phyloP scores from a whole-genome alignment of 2,797 vertebrate species.

The Coilia nasus region DNA sequence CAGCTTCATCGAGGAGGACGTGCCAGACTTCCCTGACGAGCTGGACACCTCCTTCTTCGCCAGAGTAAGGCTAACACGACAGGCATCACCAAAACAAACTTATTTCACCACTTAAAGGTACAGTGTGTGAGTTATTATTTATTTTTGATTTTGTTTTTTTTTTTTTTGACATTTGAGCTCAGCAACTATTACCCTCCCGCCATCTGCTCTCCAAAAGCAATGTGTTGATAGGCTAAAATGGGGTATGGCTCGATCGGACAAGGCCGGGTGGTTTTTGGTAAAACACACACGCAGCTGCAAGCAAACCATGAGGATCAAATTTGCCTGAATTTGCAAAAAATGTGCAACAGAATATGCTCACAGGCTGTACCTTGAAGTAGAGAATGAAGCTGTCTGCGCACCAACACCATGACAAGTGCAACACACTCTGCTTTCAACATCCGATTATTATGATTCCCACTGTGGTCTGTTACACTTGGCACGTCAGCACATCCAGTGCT shows the following conservation, averaged over 20 bases:
- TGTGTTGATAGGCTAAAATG: background rate
- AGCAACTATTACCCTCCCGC: background rate
- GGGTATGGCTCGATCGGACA: background rate
- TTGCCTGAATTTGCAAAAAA: no score
- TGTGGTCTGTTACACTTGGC: no score
- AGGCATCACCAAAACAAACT: no score
- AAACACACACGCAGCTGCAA: background rate
- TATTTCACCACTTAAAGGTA: background rate
- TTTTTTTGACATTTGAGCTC: background rate
- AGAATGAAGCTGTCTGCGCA: no score
- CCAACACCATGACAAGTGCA: no score
- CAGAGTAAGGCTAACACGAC: background rate
- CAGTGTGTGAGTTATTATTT: background rate
- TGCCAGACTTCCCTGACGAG: constrained; percentile 90
- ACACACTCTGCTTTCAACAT: no score
- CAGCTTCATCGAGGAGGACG: constrained; percentile 92
- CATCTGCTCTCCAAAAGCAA: background rate
- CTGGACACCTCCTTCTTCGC: constrained; percentile 96
- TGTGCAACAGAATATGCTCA: background rate
- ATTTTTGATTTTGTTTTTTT: no score
- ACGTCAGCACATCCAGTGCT: no score
- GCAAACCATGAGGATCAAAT: background rate
- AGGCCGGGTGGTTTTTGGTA: background rate
- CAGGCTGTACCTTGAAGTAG: background rate
- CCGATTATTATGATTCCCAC: no score